Evolutionary conservation across 1,140 invertebrate species (phyloP), one percentile per base, ranked within the genome.

Genomic region (Orussus abietinus): DNA sequence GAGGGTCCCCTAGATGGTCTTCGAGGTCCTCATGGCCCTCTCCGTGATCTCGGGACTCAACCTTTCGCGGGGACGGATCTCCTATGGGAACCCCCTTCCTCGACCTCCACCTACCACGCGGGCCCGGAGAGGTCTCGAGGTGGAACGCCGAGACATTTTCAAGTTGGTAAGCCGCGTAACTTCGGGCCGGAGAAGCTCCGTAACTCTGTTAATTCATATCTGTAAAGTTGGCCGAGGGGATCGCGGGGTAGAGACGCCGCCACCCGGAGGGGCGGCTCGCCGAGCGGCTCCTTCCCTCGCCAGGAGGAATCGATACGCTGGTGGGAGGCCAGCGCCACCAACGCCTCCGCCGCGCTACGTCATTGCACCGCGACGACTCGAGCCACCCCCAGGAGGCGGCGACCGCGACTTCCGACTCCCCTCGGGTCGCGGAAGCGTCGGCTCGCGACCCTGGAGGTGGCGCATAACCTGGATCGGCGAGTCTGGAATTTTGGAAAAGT

Each of bases 191-290:
- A 53, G 57, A 62, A 64, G 57, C 67, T 69, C 66, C 57, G 64
- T 67, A 72, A 71, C 65, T 69, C 65, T 59, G 69, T 72, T 69
- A 72, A 72, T 72, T 72, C 69, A 70, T 71, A 72, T 69, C 64
- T 64, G 49, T 58, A 60, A 71, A 71, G 61, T 66, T 66, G 52
- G 56, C 51, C 33, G 5, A 19, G 2, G 33, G 33, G 33, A 12
- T 35, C 13, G 33, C 18, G 22, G 33, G 33, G 33, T 35, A 11
- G 33, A 35, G 22, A 21, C 33, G 34, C n/a, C 6, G 22, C 6
- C 6, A n/a, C 6, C 6, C n/a, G 22, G 6, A 25, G 22, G 22
- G 22, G 22, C n/a, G 6, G 22, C n/a, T n/a, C n/a, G n/a, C n/a
- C n/a, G n/a, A n/a, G n/a, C n/a, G n/a, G 22, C n/a, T 25, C 22